A percentile compares a stretch with the other conserved stretches of the same genome.
phyloP scores from a whole-genome alignment of 2,888 invertebrate species.

The Thera obeliscata region DNA sequence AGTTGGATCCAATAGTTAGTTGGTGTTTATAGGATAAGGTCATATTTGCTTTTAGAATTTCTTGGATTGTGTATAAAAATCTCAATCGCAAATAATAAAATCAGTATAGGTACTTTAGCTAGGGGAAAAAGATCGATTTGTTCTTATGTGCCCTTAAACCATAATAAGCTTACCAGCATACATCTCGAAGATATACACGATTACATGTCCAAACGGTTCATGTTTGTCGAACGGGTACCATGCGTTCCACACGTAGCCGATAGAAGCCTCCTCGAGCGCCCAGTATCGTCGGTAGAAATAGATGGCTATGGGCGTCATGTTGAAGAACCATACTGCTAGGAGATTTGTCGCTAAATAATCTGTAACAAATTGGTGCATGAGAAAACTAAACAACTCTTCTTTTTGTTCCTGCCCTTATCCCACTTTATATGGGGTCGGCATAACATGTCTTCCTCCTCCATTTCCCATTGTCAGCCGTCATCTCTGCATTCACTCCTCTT shows the following conservation, averaged over 20 bases:
- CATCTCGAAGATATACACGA: conserved; percentile 74
- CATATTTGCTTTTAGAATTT: background rate
- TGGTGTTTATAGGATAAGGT: background rate
- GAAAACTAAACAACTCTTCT: background rate
- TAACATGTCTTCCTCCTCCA: no score
- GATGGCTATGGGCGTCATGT: conserved; percentile 67
- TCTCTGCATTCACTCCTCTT: no score
- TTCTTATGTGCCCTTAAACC: no score
- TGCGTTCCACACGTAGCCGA: conserved; percentile 75
- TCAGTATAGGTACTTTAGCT: no score
- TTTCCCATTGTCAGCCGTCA: no score
- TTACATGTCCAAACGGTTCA: conserved; percentile 61
- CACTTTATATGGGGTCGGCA: no score
- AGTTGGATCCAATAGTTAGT: background rate
- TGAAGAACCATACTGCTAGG: conserved; percentile 73
- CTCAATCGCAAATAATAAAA: no score
- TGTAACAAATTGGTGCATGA: conserved; percentile 40
- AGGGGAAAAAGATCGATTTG: no score
- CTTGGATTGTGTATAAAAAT: background rate
- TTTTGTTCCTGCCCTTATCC: no score
- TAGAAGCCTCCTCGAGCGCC: conserved; percentile 53
- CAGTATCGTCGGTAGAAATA: conserved; percentile 58
- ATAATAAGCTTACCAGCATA: conserved; percentile 58
- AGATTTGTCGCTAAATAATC: conserved; percentile 71
- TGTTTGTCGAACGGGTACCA: conserved; percentile 80